Percentiles rank a stretch among this genome's conserved stretches.
Conservation (phyloP, 2,888 invertebrate genomes). For the Octonoba sinensis region DNA sequence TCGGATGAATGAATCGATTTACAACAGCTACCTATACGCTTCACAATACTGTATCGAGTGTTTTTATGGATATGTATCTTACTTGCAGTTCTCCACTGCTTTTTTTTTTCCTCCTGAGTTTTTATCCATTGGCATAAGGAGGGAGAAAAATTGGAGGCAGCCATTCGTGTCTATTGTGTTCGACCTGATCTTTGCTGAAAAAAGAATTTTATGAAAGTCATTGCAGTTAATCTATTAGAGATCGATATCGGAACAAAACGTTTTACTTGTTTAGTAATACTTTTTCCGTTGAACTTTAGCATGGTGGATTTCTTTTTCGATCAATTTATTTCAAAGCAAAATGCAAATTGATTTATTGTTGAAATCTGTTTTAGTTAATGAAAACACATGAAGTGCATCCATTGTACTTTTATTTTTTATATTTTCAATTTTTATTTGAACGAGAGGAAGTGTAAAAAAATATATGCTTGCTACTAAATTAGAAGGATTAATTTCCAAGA, state of each 20-base stretch:
- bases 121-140: conserved; percentile 14
- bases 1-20: no score
- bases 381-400: no score
- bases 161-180: conserved; percentile 34
- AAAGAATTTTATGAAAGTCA: neutral
- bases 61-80: conserved; percentile 7
- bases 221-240: conserved; percentile 15
- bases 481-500: no score
- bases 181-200: conserved; percentile 15
- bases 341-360: neutral
- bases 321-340: neutral
- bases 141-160: conserved; percentile 29
- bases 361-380: neutral
- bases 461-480: no score
- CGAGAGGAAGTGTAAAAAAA: no score
- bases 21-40: conserved; percentile 1
- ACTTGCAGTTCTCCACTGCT: neutral
- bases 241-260: conserved; percentile 19
- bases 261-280: conserved; percentile 16
- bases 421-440: no score
- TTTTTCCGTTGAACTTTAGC: no score
- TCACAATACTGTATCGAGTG: neutral
- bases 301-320: neutral
- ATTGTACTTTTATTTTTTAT: no score
- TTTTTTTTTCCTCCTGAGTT: conserved; percentile 8